phyloP scores from a whole-genome alignment of 2,888 invertebrate species.

The Pelosia muscerda region DNA sequence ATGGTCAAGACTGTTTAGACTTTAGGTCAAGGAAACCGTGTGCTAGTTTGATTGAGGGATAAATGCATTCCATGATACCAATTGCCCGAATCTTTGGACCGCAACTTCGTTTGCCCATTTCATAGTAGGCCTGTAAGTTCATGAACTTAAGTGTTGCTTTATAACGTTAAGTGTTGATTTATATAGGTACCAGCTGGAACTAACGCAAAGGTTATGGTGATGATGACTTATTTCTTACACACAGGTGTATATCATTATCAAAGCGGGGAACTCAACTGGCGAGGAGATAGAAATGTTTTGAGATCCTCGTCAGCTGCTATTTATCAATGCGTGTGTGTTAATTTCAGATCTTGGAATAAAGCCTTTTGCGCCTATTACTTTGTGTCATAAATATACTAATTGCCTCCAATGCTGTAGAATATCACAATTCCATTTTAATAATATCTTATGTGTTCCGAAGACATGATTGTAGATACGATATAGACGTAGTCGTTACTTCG shows the following conservation, averaged over 20 bases:
- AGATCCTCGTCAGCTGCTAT: background rate
- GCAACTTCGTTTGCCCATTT: background rate
- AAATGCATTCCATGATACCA: background rate
- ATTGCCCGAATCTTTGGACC: background rate
- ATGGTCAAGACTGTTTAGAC: too few relatives aligned
- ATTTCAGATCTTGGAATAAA: background rate
- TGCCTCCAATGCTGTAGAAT: background rate
- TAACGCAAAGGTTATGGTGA: too few relatives aligned
- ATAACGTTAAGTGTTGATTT: background rate
- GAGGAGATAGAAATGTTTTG: background rate
- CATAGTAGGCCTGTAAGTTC: background rate
- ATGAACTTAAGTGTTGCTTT: background rate
- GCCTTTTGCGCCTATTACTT: background rate
- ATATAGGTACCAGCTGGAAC: too few relatives aligned
- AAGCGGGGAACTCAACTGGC: background rate
- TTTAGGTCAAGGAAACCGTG: too few relatives aligned
- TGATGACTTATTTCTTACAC: too few relatives aligned
- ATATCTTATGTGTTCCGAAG: too few relatives aligned
- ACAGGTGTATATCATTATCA: background rate
- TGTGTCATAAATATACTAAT: background rate
- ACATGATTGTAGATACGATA: conserved; percentile 1
- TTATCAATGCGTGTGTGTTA: background rate
- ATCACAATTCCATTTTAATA: background rate
- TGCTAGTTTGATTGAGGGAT: background rate
- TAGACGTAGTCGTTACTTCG: too few relatives aligned